Evolutionary conservation across 2,113 vertebrate species (phyloP), one percentile per base, ranked within the genome.

Genomic region (Sialia sialis): DNA sequence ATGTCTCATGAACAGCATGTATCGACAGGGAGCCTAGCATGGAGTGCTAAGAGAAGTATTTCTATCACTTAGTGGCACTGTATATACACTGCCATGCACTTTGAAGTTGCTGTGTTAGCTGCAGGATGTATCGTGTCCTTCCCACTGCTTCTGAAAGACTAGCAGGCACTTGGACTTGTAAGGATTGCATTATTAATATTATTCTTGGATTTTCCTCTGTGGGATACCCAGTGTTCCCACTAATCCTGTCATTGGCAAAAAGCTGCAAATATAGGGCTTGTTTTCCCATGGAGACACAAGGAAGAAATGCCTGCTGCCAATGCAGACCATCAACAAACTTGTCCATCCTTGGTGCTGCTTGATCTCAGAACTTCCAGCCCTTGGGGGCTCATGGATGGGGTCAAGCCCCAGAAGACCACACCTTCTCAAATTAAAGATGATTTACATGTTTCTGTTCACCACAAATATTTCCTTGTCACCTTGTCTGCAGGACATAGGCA

Each of bases 1-100:
- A 74, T 90, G 60, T 84, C 76, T 67, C 49, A 63, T 75, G 52
- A 90, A 63, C 95, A 92, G 80, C 83, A 94, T 92, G 70, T 51
- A 66, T 70, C 89, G 59, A 59, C 48, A 77, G 86, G 83, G 72
- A 92, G 19, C 64, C 85, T 66, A 83, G 87, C 75, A 76, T 3
- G 2, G 32, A 62, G 66, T 30, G 76, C 68, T 89, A 63, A 70
- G 73, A 89, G 85, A 77, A 88, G 68, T 78, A 78, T 90, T 95
- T 90, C 16, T 72, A 70, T 85, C 79, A 54, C 58, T 85, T 80
- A 80, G 63, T 62, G 54, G 67, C 67, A 58, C 73, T 63, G 34
- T 34, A 43, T 0, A 0, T 36, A 48, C 0, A 2, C 56, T 94
- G 90, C 55, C 94, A 1, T 38, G 87, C 49, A 8, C 87, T 93